These are phyloP conservation scores for Tholera decimalis DNA, from an alignment of 2,888 invertebrate species.

Conservation along the genomic window DNA sequence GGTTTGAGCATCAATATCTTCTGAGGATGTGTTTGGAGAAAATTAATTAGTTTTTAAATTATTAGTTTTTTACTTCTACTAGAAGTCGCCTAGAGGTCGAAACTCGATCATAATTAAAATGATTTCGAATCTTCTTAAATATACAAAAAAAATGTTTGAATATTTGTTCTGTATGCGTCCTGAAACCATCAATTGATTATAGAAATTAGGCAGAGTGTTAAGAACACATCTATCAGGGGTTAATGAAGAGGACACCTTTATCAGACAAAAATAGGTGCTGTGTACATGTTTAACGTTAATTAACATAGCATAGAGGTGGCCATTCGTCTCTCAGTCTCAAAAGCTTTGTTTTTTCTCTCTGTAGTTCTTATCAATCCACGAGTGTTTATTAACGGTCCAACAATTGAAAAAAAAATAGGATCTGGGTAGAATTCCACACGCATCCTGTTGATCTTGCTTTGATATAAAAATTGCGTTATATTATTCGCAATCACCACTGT, in stretches of 20 bases:
- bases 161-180: too few species aligned
- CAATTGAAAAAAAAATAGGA: slow-evolving; percentile 62
- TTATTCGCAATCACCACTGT: slow-evolving; percentile 30
- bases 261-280: too few species aligned
- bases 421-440: slow-evolving; percentile 60
- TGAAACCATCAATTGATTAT: too few species aligned
- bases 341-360: background rate
- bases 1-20: slow-evolving; percentile 39
- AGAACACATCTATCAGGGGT: too few species aligned
- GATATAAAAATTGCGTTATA: slow-evolving; percentile 67
- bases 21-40: slow-evolving; percentile 2
- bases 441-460: slow-evolving; percentile 62
- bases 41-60: slow-evolving; percentile 36
- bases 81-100: background rate
- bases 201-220: too few species aligned
- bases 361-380: background rate
- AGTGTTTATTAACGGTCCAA: background rate
- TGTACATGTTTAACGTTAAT: too few species aligned
- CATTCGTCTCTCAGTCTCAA: background rate
- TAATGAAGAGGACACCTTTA: too few species aligned
- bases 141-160: too few species aligned
- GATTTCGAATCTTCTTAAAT: too few species aligned
- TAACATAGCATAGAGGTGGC: background rate
- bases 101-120: too few species aligned
- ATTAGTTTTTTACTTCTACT: slow-evolving; percentile 4